Evolutionary conservation across 64 coral and sea anemone species (phyloP).

Genomic region (Hydrozoanthus tunicans): DNA sequence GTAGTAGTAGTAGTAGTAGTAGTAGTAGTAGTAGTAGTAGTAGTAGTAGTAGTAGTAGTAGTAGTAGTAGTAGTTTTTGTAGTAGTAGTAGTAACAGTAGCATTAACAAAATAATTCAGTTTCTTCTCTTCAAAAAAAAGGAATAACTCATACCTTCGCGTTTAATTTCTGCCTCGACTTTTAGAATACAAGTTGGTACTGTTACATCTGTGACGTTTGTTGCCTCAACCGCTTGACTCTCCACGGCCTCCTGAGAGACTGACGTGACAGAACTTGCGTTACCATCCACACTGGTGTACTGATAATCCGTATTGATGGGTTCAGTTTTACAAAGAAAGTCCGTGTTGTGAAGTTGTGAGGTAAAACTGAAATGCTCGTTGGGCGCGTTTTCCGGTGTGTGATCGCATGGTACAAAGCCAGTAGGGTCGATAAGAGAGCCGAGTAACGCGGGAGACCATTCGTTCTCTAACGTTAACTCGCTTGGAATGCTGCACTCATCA

Average conservation of each 20-base stretch:
- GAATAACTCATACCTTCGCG: constrained; percentile 17
- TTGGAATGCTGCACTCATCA: not conserved
- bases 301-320: not conserved
- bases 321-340: constrained; percentile 28
- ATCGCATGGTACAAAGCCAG: not conserved
- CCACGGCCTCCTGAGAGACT: not conserved
- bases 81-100: not conserved
- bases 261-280: constrained; percentile 20
- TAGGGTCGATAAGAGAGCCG: constrained; percentile 2
- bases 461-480: constrained; percentile 10
- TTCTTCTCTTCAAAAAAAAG: not conserved
- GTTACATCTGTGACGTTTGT: not conserved
- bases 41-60: not conserved
- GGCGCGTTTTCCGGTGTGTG: not conserved
- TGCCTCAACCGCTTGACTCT: not conserved
- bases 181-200: not conserved
- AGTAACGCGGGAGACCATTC: constrained; percentile 2
- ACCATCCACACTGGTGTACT: not conserved
- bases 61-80: not conserved
- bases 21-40: not conserved
- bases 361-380: constrained; percentile 6
- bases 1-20: not conserved
- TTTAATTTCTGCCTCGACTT: constrained; percentile 14
- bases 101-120: not conserved
- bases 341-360: constrained; percentile 10